These are phyloP conservation scores for Mayetiola destructor DNA, from an alignment of 2,888 invertebrate species.

Conservation along the genomic window DNA sequence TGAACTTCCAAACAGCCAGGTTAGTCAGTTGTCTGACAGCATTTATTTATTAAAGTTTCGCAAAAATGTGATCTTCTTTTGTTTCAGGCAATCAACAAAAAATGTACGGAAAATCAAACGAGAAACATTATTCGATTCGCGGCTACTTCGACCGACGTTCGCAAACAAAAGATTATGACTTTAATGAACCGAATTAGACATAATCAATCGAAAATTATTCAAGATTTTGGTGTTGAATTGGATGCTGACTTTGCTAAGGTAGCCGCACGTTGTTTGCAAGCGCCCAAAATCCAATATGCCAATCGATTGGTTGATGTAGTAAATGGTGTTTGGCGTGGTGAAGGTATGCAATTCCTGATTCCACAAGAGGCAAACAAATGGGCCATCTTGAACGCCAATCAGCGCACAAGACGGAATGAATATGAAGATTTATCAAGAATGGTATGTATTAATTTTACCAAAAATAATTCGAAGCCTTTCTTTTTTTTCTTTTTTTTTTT, in stretches of 20 bases:
- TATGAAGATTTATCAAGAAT: neutral
- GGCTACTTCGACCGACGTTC: conserved; percentile 60
- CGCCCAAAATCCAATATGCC: conserved; percentile 58
- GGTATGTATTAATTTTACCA: neutral
- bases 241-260: conserved; percentile 58
- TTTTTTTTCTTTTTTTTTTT: neutral
- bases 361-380: conserved; percentile 27
- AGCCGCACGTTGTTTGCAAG: conserved; percentile 57
- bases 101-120: conserved; percentile 71
- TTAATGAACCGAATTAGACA: conserved; percentile 26
- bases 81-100: conserved; percentile 37
- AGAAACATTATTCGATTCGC: conserved; percentile 74
- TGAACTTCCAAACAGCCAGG: neutral
- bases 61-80: neutral
- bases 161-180: conserved; percentile 67
- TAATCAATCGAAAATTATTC: conserved; percentile 40
- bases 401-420: neutral
- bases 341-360: neutral
- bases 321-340: conserved; percentile 10
- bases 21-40: neutral
- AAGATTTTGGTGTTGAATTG: conserved; percentile 71
- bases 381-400: conserved; percentile 23
- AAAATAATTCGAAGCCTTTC: neutral
- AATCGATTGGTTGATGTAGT: conserved; percentile 22
- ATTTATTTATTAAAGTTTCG: too few relatives aligned